Evolutionary conservation across 2,797 vertebrate genomes (phyloP).

Genomic region (Rhincodon typus): DNA sequence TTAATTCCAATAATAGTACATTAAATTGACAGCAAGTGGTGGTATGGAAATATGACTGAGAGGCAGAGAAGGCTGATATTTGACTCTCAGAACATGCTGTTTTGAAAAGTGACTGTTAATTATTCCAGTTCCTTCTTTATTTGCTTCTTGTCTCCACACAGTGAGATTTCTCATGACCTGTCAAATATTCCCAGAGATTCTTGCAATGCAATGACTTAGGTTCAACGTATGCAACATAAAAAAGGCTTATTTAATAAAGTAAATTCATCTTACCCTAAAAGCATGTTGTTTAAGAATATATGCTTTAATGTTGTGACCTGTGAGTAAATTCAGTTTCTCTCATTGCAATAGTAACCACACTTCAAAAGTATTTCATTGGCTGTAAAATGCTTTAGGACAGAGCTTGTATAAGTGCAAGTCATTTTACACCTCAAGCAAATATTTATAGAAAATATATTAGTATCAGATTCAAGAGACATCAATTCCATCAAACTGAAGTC

Average conservation of each 20-base stretch:
- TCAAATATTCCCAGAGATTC: not conserved
- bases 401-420: not conserved
- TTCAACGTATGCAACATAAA: not conserved
- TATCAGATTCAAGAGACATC: not conserved
- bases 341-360: not conserved
- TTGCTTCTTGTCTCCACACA: not conserved
- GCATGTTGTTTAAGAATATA: not conserved
- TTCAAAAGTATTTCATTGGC: not conserved
- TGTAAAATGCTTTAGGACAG: not conserved
- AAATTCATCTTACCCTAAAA: not conserved
- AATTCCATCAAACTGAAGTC: not conserved
- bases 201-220: not conserved
- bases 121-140: not conserved
- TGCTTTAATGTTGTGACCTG: not conserved
- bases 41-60: not conserved
- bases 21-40: not conserved
- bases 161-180: not conserved
- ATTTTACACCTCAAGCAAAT: not conserved
- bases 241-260: not conserved
- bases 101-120: slow-evolving; percentile 5
- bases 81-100: not conserved
- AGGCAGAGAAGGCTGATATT: not conserved
- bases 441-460: not conserved
- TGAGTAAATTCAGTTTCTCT: not conserved
- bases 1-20: not conserved